These are phyloP conservation scores for Drosophila pseudotakahashii DNA, from an alignment of 2,888 invertebrate species.

Conservation along the genomic window DNA sequence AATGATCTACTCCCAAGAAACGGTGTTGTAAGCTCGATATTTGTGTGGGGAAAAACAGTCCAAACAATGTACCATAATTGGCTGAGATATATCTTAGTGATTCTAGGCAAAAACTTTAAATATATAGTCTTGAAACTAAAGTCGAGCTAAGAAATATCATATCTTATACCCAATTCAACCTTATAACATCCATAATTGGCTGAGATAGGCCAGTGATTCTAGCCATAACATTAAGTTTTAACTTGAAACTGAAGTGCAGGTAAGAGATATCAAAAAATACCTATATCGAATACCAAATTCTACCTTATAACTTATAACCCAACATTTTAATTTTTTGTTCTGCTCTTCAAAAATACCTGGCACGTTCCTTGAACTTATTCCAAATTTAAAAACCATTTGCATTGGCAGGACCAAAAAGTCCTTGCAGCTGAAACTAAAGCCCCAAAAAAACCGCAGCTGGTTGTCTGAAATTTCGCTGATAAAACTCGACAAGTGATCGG, in stretches of 20 bases:
- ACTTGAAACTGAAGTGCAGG: no score
- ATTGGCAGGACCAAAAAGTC: constrained; percentile 1
- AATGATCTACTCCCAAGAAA: background rate
- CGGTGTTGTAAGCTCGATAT: background rate
- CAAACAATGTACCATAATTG: background rate
- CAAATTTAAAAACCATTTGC: constrained; percentile 13
- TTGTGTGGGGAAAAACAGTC: background rate
- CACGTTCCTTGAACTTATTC: constrained; percentile 5
- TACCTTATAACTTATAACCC: no score
- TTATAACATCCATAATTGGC: background rate
- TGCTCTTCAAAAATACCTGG: background rate
- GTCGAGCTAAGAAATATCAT: no score
- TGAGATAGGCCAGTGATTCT: background rate
- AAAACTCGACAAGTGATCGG: constrained; percentile 9
- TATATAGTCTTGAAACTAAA: no score
- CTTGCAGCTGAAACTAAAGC: constrained; percentile 28
- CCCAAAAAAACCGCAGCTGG: constrained; percentile 26
- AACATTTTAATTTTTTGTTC: background rate
- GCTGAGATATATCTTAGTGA: background rate
- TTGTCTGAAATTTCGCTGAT: constrained; percentile 9
- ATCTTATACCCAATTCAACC: no score
- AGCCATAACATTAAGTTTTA: no score
- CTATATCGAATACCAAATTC: no score
- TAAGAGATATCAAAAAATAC: no score
- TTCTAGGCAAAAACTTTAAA: no score